Percentiles rank a stretch among this genome's conserved stretches.
phyloP scores from a whole-genome alignment of 2,888 invertebrate species.

The Caenorhabditis macrosperma region DNA sequence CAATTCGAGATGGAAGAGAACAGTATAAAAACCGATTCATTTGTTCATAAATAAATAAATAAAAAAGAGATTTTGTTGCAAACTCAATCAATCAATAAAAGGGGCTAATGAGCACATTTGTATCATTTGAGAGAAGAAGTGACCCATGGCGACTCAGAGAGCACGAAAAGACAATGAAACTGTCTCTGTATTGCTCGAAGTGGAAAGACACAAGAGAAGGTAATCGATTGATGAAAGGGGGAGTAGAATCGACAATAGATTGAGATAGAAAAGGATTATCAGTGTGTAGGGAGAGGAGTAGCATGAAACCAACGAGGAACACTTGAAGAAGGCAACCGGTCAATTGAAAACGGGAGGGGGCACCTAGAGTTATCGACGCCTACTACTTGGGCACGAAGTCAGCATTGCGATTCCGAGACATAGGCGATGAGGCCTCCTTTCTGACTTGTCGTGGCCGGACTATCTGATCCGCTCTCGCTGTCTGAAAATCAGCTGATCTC shows the following conservation, averaged over 20 bases:
- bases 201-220: conserved; percentile 20
- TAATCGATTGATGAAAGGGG: background rate
- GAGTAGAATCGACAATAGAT: conserved; percentile 12
- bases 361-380: conserved; percentile 11
- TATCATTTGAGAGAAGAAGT: conserved; percentile 37
- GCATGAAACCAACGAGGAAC: conserved; percentile 38
- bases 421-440: conserved; percentile 57
- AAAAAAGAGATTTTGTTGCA: conserved; percentile 8
- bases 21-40: conserved; percentile 20
- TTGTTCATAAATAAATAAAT: conserved; percentile 37
- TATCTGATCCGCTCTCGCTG: conserved; percentile 62
- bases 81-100: too few species aligned
- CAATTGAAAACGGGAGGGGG: conserved; percentile 22
- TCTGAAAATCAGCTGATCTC: conserved; percentile 33
- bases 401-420: conserved; percentile 72
- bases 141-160: conserved; percentile 37
- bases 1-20: too few species aligned
- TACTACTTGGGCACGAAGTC: conserved; percentile 42
- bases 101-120: conserved; percentile 53
- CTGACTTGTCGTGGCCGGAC: conserved; percentile 62
- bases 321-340: conserved; percentile 30
- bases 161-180: conserved; percentile 17
- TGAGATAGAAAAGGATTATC: conserved; percentile 29
- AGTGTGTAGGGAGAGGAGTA: background rate
- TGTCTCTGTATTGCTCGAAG: conserved; percentile 32